Evolutionary conservation across 2,888 invertebrate genomes (phyloP).

Genomic region (Buathra laborator): DNA sequence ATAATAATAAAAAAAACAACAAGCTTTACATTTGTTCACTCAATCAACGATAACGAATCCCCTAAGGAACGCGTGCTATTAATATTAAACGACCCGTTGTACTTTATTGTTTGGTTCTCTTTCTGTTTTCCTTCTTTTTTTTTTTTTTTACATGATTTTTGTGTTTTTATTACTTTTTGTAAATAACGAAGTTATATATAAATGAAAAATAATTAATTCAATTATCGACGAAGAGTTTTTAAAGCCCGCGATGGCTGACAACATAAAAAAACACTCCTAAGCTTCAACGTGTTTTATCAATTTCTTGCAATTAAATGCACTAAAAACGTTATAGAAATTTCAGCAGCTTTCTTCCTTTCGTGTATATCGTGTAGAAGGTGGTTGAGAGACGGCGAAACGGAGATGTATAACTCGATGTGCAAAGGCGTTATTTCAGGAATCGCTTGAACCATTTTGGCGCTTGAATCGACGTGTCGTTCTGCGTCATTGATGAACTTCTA

Average conservation of each 20-base stretch:
- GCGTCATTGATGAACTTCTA: constrained; percentile 59
- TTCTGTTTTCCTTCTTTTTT: constrained; percentile 38
- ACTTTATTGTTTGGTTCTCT: constrained; percentile 50
- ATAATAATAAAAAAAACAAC: constrained; percentile 12
- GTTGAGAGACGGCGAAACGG: constrained; percentile 41
- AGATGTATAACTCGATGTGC: constrained; percentile 21
- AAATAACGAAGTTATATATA: constrained; percentile 62
- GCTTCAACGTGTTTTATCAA: constrained; percentile 40
- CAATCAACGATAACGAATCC: constrained; percentile 55
- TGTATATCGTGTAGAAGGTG: not conserved
- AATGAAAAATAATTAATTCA: constrained; percentile 52
- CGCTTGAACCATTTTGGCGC: constrained; percentile 78
- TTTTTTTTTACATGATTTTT: constrained; percentile 65
- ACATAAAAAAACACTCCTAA: not conserved
- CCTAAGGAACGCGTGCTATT: constrained; percentile 58
- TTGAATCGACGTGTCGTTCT: constrained; percentile 67
- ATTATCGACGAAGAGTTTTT: constrained; percentile 22
- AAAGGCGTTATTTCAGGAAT: constrained; percentile 72
- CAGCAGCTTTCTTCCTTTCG: constrained; percentile 26
- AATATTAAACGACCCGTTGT: constrained; percentile 51
- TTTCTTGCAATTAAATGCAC: constrained; percentile 64
- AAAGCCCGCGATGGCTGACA: constrained; percentile 9
- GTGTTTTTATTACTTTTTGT: constrained; percentile 63
- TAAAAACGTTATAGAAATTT: constrained; percentile 42
- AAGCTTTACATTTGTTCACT: constrained; percentile 66